phyloP scores from a whole-genome alignment of 35 echinoderm and acorn worm genomes.

The Eucidaris tribuloides region DNA sequence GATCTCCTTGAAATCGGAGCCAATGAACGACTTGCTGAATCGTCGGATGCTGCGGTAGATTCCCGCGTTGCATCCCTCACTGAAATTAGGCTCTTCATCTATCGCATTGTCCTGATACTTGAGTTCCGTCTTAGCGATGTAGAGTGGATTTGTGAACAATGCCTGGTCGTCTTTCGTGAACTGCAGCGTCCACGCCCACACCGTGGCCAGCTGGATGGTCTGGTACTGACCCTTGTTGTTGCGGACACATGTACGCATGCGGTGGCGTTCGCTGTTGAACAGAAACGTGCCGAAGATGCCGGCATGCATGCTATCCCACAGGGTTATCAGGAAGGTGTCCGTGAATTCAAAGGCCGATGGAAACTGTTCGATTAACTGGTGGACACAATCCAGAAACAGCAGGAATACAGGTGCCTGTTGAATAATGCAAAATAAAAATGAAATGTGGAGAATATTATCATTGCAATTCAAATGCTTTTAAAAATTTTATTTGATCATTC shows the following conservation, averaged over 20 bases:
- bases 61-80: conserved; percentile 55
- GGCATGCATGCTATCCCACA: conserved; percentile 88
- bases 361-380: conserved; percentile 90
- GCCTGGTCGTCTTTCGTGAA: conserved; percentile 83
- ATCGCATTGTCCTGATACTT: conserved; percentile 32
- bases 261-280: conserved; percentile 84
- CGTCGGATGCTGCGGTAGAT: conserved; percentile 61
- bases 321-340: conserved; percentile 91
- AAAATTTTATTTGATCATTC: no score
- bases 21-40: conserved; percentile 15
- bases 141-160: conserved; percentile 93
- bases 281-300: conserved; percentile 96
- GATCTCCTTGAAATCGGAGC: conserved; percentile 23
- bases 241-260: conserved; percentile 21
- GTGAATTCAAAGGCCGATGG: conserved; percentile 94
- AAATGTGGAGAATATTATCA: no score
- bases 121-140: conserved; percentile 62
- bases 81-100: conserved; percentile 32
- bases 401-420: conserved; percentile 85
- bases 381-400: conserved; percentile 93
- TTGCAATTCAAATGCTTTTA: no score
- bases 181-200: conserved; percentile 97
- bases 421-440: conserved; percentile 12
- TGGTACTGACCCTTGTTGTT: conserved; percentile 20
- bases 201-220: conserved; percentile 65